A percentile compares a stretch with the other conserved stretches of the same genome.
Evolutionary conservation across 2,113 vertebrate genomes (phyloP).

Genomic region (Psilopsiagon aymara): DNA sequence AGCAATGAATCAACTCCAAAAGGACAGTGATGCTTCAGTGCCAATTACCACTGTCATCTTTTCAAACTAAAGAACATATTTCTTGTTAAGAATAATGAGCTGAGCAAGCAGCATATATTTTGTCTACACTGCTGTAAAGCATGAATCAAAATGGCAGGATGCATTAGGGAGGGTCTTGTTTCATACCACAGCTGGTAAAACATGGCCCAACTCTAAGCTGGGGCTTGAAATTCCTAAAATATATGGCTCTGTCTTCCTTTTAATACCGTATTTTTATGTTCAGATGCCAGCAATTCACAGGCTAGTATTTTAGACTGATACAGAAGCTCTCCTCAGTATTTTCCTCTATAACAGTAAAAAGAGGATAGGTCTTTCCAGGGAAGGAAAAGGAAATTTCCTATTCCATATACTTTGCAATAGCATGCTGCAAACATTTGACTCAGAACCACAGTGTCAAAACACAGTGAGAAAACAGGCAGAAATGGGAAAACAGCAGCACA

Average conservation of each 20-base stretch:
- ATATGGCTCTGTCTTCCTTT: not conserved
- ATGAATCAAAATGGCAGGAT: not conserved
- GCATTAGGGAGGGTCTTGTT: rapidly evolving
- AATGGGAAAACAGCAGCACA: not conserved
- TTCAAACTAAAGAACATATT: not conserved
- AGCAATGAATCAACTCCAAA: not conserved
- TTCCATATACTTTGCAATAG: not conserved
- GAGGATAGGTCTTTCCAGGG: not conserved
- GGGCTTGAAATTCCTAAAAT: not conserved
- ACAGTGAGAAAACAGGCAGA: not conserved
- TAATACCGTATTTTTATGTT: not conserved
- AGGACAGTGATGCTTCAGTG: rapidly evolving
- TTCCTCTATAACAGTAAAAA: rapidly evolving
- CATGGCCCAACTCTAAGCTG: not conserved
- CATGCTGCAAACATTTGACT: not conserved
- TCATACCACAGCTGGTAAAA: not conserved
- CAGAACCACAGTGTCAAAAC: not conserved
- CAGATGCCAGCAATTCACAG: not conserved
- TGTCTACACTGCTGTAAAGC: not conserved
- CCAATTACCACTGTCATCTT: not conserved
- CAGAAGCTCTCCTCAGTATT: not conserved
- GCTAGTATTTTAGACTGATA: not conserved
- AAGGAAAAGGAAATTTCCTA: not conserved
- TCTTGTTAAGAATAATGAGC: not conserved
- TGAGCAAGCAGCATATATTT: not conserved